Evolutionary conservation across 2,888 invertebrate genomes (phyloP), one percentile per base, ranked within the genome.

Genomic region (Polydrusus cervinus): DNA sequence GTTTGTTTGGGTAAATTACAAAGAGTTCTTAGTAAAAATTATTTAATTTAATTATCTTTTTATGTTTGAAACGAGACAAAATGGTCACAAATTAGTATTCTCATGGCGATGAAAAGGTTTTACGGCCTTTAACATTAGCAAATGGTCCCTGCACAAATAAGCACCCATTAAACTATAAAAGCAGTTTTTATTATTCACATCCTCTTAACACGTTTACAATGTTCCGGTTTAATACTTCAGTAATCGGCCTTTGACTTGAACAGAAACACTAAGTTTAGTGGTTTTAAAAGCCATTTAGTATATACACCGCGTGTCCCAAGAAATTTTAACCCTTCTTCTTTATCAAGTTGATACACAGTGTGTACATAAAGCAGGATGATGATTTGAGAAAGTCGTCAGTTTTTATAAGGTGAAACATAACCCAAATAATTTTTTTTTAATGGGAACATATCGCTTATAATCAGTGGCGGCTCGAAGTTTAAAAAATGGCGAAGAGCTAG

Each of bases 131-230:
- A 57, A 68, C 57, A 68, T 68, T 57, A 68, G 68, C 68, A 57
- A 61, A 71, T 55, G 71, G 55, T 25, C 53, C 34, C 65, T 55
- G 47, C 45, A 51, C 45, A 71, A 71, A 71, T 65, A 47, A 71
- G 65, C 64, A 57, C 53, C 71, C 47, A 20, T 25, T 45, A n/a
- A 47, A 51, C 43, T 40, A 45, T 38, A 65, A 71, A 71, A 61
- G 10, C 30, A 5, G 34, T 53, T 71, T 71, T 71, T 71, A 71
- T 71, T 71, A 53, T 65, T 65, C 65, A 71, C 71, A 71, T 71
- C 71, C 71, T 71, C 55, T 65, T 62, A 57, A 71, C 71, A 30
- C 47, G n/a, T 13, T 43, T 43, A 43, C 43, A 43, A 61, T 45
- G 47, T 70, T 70, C 38, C 47, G 49, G 30, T 61, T 61, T 70